Base-by-base conservation (phyloP, 2,888 invertebrate genomes). In the Caenorhabditis uteleia region DNA sequence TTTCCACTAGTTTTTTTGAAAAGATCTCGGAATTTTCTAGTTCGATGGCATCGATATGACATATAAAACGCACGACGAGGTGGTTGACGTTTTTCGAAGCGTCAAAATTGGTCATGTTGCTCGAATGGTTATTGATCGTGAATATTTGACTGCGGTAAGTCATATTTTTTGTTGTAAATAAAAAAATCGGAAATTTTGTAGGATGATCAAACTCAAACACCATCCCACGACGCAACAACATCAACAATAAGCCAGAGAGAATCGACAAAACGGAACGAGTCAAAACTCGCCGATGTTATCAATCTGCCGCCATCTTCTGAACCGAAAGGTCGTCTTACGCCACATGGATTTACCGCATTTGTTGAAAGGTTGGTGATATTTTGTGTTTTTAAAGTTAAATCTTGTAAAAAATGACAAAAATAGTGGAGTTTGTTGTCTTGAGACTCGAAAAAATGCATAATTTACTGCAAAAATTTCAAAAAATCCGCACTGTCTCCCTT, bases 11-110 rank as follows among this genome's bases (percentile, higher is more conserved):
- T 29, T 29, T 33, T 56, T 33, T 25, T 25, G 3, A 16, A 26
- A 43, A 31, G 21, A 21, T n/a, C 10, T n/a, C 14, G 6, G n/a
- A 26, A 47, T 7, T 48, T 51, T 75, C 23, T 44, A 76, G 75
- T 60, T 77, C n/a, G 75, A 78, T 34, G 77, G 74, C 7, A 55
- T 61, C 21, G 62, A 64, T 21, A 55, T 78, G 53, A 59, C 69
- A 1, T 46, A 40, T 10, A 60, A 58, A 34, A 72, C 70, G 1
- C 78, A 78, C 48, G 72, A 75, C 36, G 75, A 75, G 12, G 78
- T 74, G 2, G 77, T 78, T 3, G 64, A 67, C 16, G 56, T 74
- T 5, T 74, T 77, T 34, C 43, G 68, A 45, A 51, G 57, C 14
- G 50, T 69, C 10, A 21, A 62, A 33, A 26, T 39, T 10, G 70